Conservation (phyloP, 2,888 invertebrate species). For the Lasioglossum zephyrum region DNA sequence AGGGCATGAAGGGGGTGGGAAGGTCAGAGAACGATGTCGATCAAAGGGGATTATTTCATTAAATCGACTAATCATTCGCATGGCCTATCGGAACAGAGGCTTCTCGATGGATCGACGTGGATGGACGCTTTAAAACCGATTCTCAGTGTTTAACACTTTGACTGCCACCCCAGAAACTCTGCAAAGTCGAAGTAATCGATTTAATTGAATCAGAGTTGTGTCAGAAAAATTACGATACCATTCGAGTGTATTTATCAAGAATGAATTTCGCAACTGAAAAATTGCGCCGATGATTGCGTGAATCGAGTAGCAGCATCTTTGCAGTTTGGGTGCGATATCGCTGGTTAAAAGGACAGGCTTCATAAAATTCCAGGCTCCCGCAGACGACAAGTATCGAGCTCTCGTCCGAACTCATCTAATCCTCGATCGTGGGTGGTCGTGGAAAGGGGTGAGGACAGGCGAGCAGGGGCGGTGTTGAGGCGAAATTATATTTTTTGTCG, state of each 20-base stretch:
- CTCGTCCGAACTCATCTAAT: slow-evolving; percentile 39
- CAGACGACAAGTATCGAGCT: slow-evolving; percentile 27
- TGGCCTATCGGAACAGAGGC: slow-evolving; percentile 59
- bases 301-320: neutral
- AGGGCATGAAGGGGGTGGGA: slow-evolving; percentile 58
- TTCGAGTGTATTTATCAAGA: too few species aligned
- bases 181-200: neutral
- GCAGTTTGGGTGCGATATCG: neutral
- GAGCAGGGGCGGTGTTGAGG: slow-evolving; percentile 30
- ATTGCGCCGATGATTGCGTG: neutral
- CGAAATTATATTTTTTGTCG: slow-evolving; percentile 82
- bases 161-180: neutral
- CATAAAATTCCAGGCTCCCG: neutral
- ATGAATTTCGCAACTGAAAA: neutral
- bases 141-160: slow-evolving; percentile 21
- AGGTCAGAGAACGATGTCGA: slow-evolving; percentile 75
- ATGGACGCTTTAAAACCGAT: slow-evolving; percentile 41
- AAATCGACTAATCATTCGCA: slow-evolving; percentile 81
- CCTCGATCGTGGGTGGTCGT: slow-evolving; percentile 18
- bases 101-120: slow-evolving; percentile 52
- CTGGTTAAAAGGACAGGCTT: neutral
- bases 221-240: neutral
- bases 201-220: neutral
- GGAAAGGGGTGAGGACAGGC: slow-evolving; percentile 32
- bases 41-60: slow-evolving; percentile 83